Conservation (phyloP, 2,888 invertebrate genomes). For the Melieria omissa region DNA sequence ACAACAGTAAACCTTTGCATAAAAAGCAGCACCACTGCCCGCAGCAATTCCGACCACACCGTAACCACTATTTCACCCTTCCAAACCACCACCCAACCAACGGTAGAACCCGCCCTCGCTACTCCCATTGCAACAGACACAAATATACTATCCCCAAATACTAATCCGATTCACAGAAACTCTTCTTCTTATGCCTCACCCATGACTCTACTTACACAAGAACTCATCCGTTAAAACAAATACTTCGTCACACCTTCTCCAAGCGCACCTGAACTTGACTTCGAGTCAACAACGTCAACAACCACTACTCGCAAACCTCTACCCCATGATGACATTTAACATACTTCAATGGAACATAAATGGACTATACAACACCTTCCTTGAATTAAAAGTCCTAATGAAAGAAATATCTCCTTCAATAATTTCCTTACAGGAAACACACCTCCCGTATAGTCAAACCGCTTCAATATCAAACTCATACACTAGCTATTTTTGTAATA, state of each 20-base stretch:
- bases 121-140: too few species aligned
- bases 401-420: slow-evolving; percentile 15
- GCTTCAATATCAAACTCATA: background rate
- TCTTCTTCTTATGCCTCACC: background rate
- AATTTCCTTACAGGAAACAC: slow-evolving; percentile 26
- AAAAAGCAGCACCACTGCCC: too few species aligned
- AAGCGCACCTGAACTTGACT: too few species aligned
- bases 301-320: background rate
- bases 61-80: too few species aligned
- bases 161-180: too few species aligned
- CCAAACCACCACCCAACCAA: too few species aligned
- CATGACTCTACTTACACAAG: background rate
- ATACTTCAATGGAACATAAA: slow-evolving; percentile 26
- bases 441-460: slow-evolving; percentile 1
- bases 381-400: slow-evolving; percentile 29
- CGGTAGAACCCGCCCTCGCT: too few species aligned
- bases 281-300: background rate
- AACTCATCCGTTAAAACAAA: background rate
- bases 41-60: too few species aligned
- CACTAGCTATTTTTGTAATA: background rate
- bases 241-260: background rate
- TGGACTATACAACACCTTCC: slow-evolving; percentile 32
- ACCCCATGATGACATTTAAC: background rate
- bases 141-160: too few species aligned
- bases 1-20: too few species aligned